phyloP scores from a whole-genome alignment of 2,888 invertebrate genomes.

The Phrixothrix hirtus region DNA sequence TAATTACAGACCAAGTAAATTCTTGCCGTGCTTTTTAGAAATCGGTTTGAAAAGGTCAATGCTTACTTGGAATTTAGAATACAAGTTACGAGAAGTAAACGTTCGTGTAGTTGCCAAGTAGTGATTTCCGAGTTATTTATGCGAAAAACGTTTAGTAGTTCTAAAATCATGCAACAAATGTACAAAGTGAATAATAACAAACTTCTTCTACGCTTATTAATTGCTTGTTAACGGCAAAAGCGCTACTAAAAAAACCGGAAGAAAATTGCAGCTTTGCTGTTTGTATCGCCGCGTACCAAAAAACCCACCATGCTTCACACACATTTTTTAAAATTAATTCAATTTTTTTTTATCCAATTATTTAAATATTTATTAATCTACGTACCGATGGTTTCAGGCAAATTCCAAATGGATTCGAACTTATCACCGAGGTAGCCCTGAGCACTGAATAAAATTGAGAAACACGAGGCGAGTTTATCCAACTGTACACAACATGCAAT shows the following conservation, averaged over 20 bases:
- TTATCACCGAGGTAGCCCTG: too few species aligned
- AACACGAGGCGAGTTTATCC: too few species aligned
- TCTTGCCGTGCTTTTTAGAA: conserved; percentile 7
- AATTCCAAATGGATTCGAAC: too few species aligned
- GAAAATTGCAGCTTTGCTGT: too few species aligned
- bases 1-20: conserved; percentile 1
- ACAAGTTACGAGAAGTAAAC: conserved; percentile 8
- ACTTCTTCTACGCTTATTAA: background rate
- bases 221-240: background rate
- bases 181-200: conserved; percentile 9
- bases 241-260: background rate
- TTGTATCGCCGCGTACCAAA: too few species aligned
- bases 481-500: too few species aligned
- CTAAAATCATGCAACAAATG: conserved; percentile 6
- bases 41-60: conserved; percentile 11
- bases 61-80: conserved; percentile 14
- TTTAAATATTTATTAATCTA: too few species aligned
- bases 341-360: background rate
- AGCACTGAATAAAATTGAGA: too few species aligned
- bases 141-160: conserved; percentile 5
- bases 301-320: too few species aligned
- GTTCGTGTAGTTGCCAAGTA: conserved; percentile 10
- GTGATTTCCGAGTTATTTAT: conserved; percentile 14
- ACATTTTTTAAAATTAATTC: background rate
- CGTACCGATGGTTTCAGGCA: too few species aligned